Evolutionary conservation across 2,113 vertebrate genomes (phyloP), one percentile per base, ranked within the genome.

Genomic region (Sinocyclocheilus maitianheensis): DNA sequence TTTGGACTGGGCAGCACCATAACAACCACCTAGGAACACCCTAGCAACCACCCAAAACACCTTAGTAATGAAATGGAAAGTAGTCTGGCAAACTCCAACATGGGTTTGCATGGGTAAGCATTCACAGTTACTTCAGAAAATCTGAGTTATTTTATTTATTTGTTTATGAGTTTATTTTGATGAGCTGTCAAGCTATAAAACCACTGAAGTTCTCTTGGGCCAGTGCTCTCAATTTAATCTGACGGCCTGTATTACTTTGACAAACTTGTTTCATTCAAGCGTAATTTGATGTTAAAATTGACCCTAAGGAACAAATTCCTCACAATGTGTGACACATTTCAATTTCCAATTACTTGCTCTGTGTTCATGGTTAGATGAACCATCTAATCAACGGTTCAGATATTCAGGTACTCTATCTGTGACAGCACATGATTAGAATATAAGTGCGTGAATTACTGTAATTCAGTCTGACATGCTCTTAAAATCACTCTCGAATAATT

Each of bases 301-400:
- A 53, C 80, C 80, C 40, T 13, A 53, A 69, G 80, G 80, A 82
- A 69, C 80, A 48, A 67, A 69, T 69, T 53, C 24, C 63, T 20
- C 4, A 4, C n/a, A 43, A 82, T 82, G 63, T 81, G 37, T 82
- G 80, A 82, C 80, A 82, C 80, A 81, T 85, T 85, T 77, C 20
- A 67, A 83, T 72, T 46, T 63, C 53, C 53, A 58, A 74, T 88
- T 85, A 63, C 63, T 75, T 81, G n/a, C 72, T 82, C 63, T 69
- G 40, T 76, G 40, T 85, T 88, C 62, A 75, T 76, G 40, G 48
- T 78, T 62, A 71, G 84, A 83, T 88, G 84, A 85, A 85, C 67
- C 84, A 88, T 77, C 84, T 48, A 53, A 60, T 77, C 81, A 72
- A 37, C 6, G 2, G 13, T 78, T 84, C 75, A 65, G 80, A 86